phyloP scores from a whole-genome alignment of 2,797 vertebrate species.

The Chelmon rostratus region DNA sequence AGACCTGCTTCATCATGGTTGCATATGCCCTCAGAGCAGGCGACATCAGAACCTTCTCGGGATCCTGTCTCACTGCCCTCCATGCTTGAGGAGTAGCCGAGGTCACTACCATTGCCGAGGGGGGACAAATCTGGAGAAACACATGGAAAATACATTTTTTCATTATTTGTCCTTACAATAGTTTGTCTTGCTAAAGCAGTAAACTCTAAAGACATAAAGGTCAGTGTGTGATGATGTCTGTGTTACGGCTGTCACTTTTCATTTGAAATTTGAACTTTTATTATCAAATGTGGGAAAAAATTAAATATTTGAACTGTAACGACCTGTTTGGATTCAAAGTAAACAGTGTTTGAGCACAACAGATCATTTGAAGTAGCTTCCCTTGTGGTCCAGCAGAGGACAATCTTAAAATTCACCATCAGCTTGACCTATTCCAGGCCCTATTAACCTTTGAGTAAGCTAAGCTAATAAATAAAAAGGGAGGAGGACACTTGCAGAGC shows the following conservation, averaged over 20 bases:
- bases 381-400: neutral
- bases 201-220: neutral
- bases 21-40: slow-evolving; percentile 97
- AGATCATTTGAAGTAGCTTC: neutral
- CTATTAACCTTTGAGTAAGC: neutral
- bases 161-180: neutral
- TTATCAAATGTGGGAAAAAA: neutral
- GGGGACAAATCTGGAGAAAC: slow-evolving; percentile 87
- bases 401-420: neutral
- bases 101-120: slow-evolving; percentile 93
- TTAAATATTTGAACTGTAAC: neutral
- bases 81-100: slow-evolving; percentile 97
- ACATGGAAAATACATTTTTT: neutral
- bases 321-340: neutral
- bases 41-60: slow-evolving; percentile 94
- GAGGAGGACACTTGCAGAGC: neutral
- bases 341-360: neutral
- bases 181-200: neutral
- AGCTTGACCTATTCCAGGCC: neutral
- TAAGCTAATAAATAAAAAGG: neutral
- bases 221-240: neutral
- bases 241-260: neutral
- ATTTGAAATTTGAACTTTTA: neutral
- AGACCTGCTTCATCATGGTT: slow-evolving; percentile 95
- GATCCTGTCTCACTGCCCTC: slow-evolving; percentile 95